Conservation (phyloP, 2,888 invertebrate genomes). For the Meganola albula region DNA sequence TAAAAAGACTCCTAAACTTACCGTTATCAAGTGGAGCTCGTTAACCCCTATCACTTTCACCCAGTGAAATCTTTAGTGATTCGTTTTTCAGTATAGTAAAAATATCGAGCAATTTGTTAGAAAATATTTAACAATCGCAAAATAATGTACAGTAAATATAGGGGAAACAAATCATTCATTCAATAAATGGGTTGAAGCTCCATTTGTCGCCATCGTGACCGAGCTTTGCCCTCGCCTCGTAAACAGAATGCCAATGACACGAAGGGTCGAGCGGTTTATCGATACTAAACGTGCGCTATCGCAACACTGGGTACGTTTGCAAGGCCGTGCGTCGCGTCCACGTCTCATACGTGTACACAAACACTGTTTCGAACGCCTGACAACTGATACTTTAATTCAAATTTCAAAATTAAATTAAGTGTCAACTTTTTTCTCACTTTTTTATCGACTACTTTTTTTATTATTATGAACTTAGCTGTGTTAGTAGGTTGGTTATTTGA, state of each 20-base stretch:
- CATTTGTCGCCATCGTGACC: slow-evolving; percentile 50
- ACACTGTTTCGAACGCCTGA: slow-evolving; percentile 45
- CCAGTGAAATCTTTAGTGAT: too few relatives aligned
- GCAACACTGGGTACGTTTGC: slow-evolving; percentile 61
- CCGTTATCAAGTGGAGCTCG: too few relatives aligned
- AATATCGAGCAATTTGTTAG: too few relatives aligned
- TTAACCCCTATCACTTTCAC: too few relatives aligned
- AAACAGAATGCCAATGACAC: slow-evolving; percentile 74
- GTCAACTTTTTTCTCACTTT: slow-evolving; percentile 14
- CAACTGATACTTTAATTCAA: slow-evolving; percentile 42
- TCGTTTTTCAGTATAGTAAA: too few relatives aligned
- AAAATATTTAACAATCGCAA: neutral
- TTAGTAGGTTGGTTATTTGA: too few relatives aligned
- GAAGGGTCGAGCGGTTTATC: slow-evolving; percentile 56
- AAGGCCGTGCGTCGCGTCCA: slow-evolving; percentile 64
- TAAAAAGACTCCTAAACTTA: too few relatives aligned
- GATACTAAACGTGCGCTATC: slow-evolving; percentile 54
- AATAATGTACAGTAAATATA: neutral
- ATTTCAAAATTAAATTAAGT: slow-evolving; percentile 34
- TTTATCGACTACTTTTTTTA: slow-evolving; percentile 11
- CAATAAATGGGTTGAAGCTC: slow-evolving; percentile 40
- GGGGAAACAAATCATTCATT: slow-evolving; percentile 27
- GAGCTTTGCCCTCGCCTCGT: slow-evolving; percentile 59
- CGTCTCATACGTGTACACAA: slow-evolving; percentile 44
- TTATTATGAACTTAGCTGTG: neutral